Percentiles rank a stretch among this genome's conserved stretches.
These are phyloP conservation scores for Cabera pusaria DNA, from an alignment of 2,888 invertebrate genomes.

Conservation along the genomic window DNA sequence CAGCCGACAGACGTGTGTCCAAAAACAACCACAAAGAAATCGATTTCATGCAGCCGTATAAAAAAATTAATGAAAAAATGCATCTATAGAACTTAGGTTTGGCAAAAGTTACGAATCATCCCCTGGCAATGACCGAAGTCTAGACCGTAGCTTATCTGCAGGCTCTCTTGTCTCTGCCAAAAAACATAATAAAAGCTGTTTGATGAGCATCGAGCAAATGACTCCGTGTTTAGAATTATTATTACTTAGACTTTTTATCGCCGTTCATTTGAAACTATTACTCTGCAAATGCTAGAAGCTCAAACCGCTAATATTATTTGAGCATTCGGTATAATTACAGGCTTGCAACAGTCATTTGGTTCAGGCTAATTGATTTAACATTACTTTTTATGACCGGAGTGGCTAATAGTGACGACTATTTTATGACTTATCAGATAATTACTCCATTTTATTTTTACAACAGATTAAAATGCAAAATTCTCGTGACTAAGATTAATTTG, in stretches of 20 bases:
- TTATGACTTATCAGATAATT: constrained; percentile 31
- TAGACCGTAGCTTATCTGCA: constrained; percentile 56
- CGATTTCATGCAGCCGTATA: constrained; percentile 63
- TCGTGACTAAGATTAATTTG: constrained; percentile 31
- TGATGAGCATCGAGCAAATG: constrained; percentile 69
- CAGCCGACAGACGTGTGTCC: constrained; percentile 63
- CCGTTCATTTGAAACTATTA: constrained; percentile 57
- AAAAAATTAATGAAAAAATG: constrained; percentile 61
- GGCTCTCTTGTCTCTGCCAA: constrained; percentile 48
- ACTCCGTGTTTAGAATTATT: constrained; percentile 39
- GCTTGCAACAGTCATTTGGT: constrained; percentile 51
- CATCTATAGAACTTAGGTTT: constrained; percentile 53
- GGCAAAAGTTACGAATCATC: constrained; percentile 75
- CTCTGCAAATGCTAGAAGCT: constrained; percentile 54
- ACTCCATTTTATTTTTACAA: constrained; percentile 27
- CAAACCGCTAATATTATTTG: constrained; percentile 43
- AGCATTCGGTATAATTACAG: constrained; percentile 55
- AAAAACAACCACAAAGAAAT: constrained; percentile 75
- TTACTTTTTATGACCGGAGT: constrained; percentile 52
- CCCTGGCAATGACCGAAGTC: constrained; percentile 76
- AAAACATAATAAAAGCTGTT: constrained; percentile 60
- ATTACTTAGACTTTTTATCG: constrained; percentile 58
- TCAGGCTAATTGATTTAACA: constrained; percentile 58
- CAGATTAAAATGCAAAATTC: constrained; percentile 24
- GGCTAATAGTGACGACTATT: constrained; percentile 36